Conservation (phyloP, 2,888 invertebrate genomes). For the Eilema depressum region DNA sequence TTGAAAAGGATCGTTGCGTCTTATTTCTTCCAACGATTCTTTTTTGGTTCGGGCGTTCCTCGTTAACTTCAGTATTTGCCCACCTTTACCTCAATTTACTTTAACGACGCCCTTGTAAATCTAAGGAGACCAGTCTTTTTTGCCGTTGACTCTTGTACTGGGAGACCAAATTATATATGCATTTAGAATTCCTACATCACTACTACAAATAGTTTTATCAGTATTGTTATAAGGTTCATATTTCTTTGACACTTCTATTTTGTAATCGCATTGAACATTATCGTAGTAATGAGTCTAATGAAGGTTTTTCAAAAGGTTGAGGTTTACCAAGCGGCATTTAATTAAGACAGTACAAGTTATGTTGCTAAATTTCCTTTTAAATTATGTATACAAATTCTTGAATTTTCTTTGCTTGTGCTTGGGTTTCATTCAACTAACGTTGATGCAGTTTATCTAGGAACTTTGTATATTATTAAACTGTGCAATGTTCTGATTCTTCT, state of each 20-base stretch:
- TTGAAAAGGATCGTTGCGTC: constrained; percentile 59
- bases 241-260: constrained; percentile 33
- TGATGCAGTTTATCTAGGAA: neutral
- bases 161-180: constrained; percentile 46
- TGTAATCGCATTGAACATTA: constrained; percentile 42
- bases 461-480: no score
- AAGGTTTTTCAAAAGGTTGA: constrained; percentile 76
- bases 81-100: constrained; percentile 78
- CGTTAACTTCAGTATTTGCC: constrained; percentile 68
- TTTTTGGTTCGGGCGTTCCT: constrained; percentile 52
- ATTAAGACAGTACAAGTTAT: constrained; percentile 68
- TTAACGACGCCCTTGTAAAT: constrained; percentile 76
- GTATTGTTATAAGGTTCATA: constrained; percentile 37
- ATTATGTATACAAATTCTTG: constrained; percentile 32
- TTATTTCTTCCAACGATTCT: constrained; percentile 58
- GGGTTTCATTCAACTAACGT: neutral
- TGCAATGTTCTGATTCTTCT: no score
- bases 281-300: constrained; percentile 75
- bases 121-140: constrained; percentile 71
- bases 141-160: constrained; percentile 59
- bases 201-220: constrained; percentile 29
- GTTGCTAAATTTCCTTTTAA: constrained; percentile 56
- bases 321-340: constrained; percentile 70
- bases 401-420: constrained; percentile 15
- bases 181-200: constrained; percentile 19